Percentiles rank a stretch among this genome's conserved stretches.
These are phyloP conservation scores for Danio albolineatus DNA, from an alignment of 2,797 vertebrate genomes.

Conservation along the genomic window DNA sequence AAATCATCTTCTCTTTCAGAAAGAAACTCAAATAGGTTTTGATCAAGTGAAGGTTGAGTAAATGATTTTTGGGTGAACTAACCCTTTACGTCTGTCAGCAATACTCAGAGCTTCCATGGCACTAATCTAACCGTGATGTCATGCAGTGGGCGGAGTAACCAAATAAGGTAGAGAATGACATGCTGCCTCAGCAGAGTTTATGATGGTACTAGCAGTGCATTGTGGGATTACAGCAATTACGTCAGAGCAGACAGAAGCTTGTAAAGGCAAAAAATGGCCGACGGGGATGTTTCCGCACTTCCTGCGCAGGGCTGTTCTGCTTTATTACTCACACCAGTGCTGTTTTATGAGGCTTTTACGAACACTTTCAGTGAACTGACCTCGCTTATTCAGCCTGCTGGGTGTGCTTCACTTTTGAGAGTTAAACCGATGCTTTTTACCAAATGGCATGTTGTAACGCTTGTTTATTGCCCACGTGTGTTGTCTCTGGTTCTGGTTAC, in stretches of 20 bases:
- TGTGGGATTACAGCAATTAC: constrained; percentile 37
- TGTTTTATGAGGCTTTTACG: constrained; percentile 43
- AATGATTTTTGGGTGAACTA: too few species aligned
- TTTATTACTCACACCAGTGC: constrained; percentile 35
- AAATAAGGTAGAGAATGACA: constrained; percentile 1
- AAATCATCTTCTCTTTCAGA: too few species aligned
- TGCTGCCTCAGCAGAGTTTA: constrained; percentile 2
- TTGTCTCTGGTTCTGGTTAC: constrained; percentile 25
- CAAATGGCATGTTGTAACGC: constrained; percentile 33
- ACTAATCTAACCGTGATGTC: constrained; percentile 21
- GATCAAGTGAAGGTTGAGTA: too few species aligned
- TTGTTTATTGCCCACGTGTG: constrained; percentile 25
- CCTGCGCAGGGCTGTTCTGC: constrained; percentile 17
- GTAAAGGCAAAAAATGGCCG: constrained; percentile 34
- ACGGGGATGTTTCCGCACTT: constrained; percentile 13
- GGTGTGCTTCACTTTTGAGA: constrained; percentile 8
- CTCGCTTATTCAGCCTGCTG: background rate
- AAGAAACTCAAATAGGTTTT: too few species aligned
- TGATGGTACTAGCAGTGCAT: constrained; percentile 2
- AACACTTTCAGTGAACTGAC: background rate
- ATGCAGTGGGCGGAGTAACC: constrained; percentile 7
- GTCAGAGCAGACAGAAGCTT: constrained; percentile 32
- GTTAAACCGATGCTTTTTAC: constrained; percentile 3
- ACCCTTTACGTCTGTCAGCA: background rate
- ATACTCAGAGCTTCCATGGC: background rate